These are phyloP conservation scores for Oxyscelio sp. DNA, from an alignment of 2,888 invertebrate species.

Conservation along the genomic window DNA sequence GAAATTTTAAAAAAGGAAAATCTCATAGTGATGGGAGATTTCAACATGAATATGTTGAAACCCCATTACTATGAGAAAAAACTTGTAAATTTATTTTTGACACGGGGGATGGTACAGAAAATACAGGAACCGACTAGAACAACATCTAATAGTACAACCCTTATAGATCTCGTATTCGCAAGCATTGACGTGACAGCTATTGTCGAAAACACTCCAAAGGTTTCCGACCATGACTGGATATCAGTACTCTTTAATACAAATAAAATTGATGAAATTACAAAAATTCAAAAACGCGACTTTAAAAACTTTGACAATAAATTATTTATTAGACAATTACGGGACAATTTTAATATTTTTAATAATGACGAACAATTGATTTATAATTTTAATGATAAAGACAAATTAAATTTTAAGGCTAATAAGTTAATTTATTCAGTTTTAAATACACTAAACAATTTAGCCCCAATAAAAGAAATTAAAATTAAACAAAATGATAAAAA, in stretches of 20 bases:
- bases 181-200: no score
- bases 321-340: no score
- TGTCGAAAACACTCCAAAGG: no score
- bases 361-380: not conserved
- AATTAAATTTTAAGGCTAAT: conserved; percentile 10
- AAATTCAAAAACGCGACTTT: no score
- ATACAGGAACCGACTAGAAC: not conserved
- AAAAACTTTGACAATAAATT: no score
- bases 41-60: conserved; percentile 39
- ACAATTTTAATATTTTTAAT: not conserved
- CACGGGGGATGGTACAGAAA: conserved; percentile 14
- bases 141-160: no score
- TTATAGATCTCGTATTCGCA: no score
- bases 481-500: conserved; percentile 2
- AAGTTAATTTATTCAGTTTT: conserved; percentile 5
- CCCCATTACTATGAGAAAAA: no score
- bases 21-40: conserved; percentile 35
- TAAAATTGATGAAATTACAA: no score
- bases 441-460: not conserved
- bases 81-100: conserved; percentile 19
- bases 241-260: no score
- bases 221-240: no score
- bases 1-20: not conserved
- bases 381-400: not conserved
- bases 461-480: not conserved